These are phyloP conservation scores for Bilobella aurantiaca DNA, from an alignment of 1,140 invertebrate species.

Conservation along the genomic window DNA sequence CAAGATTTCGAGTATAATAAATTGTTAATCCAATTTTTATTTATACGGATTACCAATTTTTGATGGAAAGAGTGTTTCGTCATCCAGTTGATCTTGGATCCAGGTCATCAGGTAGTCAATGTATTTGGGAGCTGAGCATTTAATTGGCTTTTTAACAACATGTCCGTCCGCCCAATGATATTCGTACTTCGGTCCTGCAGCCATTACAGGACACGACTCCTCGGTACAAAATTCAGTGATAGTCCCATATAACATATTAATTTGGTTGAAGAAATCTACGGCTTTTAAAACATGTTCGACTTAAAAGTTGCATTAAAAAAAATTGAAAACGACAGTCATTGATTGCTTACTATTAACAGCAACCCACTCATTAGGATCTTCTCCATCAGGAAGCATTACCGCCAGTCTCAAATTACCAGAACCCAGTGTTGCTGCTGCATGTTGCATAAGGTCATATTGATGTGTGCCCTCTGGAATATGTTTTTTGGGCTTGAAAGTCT, in stretches of 20 bases:
- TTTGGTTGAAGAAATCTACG: conserved; percentile 99
- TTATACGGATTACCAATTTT: conserved; percentile 99
- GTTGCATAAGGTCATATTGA: conserved; percentile 98
- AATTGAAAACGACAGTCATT: no score
- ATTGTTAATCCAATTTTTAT: no score
- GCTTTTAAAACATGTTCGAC: conserved; percentile 52
- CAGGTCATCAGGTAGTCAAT: conserved; percentile 99
- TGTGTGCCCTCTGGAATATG: conserved; percentile 98
- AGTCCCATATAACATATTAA: conserved; percentile 99
- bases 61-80: conserved; percentile 95
- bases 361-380: conserved; percentile 99
- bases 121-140: conserved; percentile 98
- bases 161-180: conserved; percentile 99
- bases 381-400: conserved; percentile 94
- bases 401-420: conserved; percentile 92
- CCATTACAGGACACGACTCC: conserved; percentile 94
- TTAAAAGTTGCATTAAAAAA: no score
- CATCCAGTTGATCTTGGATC: conserved; percentile 97
- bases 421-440: conserved; percentile 93
- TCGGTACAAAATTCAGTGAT: conserved; percentile 99
- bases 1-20: no score
- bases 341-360: conserved; percentile 97
- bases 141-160: conserved; percentile 97
- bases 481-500: conserved; percentile 98
- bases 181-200: conserved; percentile 94